Evolutionary conservation across 2,888 invertebrate genomes (phyloP), one percentile per base, ranked within the genome.

Genomic region (Heliconius hortense): DNA sequence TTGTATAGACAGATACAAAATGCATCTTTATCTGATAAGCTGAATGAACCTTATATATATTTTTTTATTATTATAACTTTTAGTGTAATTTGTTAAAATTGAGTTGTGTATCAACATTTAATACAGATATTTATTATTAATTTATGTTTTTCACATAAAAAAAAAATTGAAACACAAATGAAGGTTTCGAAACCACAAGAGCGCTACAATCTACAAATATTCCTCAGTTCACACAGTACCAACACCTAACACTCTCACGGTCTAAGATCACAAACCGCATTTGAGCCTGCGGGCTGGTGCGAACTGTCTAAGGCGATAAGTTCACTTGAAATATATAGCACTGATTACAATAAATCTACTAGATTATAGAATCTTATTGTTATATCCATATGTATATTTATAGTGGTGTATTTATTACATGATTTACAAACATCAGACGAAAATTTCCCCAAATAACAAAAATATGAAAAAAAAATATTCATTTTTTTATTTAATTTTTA

Each of bases 211-310:
- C 72, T 76, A 76, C 74, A 74, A 76, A 78, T 76, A 78, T 74
- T 72, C 77, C 69, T 64, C 1, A 74, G 60, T 75, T 78, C 78
- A 73, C 74, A 79, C 74, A 75, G 71, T 70, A 72, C 71, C 56
- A 56, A 76, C 78, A 78, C 76, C 76, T 77, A 76, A 80, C 76
- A 78, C 76, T 81, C 81, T 77, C 81, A 81, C 81, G 81, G 76
- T 78, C 68, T 75, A 76, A 73, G 77, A 77, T 75, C 72, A 73
- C 75, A 73, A 73, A 63, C 66, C 68, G 66, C 72, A 72, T 76
- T 73, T 64, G 63, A 66, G 70, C 70, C 73, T 73, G 73, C 56
- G 75, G 72, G 76, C 68, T 64, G 64, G 63, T 59, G 64, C 76
- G 71, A 75, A 73, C 73, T 48, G 69, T 53, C 66, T 74, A 76